Base-by-base conservation (phyloP, 2,888 invertebrate genomes). In the Caenorhabditis macrosperma region DNA sequence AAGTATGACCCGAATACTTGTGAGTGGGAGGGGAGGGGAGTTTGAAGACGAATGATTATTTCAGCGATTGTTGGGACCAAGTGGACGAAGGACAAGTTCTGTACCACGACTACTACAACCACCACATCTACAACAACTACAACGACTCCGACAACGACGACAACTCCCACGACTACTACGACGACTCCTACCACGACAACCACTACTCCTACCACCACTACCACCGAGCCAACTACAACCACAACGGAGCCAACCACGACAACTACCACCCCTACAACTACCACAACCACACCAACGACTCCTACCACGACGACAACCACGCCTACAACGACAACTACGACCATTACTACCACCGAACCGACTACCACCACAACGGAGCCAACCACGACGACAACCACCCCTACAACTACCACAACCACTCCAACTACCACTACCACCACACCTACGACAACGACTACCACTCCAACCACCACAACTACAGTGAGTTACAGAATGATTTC, bases 1-100 rank as follows among this genome's bases (percentile, higher is more conserved):
- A 68, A 68, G 10, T 68, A 68, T 48, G 57, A 68, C 26, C 68
- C 68, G 7, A 69, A 69, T 44, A 60, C 46, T 22, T 41, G 68
- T 68, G 26, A 44, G 66, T 17, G 15, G 17, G 35, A 15, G 9
- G 1, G 3, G 22, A 12, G 15, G 10, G 17, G 28, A 60, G n/a
- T n/a, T 28, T 33, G 28, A 30, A 9, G 33, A n/a, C 12, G 10
- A 4, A 15, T 15, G 5, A 9, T 5, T 9, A 9, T 38, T 64
- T 12, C 15, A 66, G 64, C 64, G 12, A 66, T 66, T 5, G 54
- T 54, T 38, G 52, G 54, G 0, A 9, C 33, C 26, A 66, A 66
- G 28, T 66, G 38, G 28, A 54, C 54, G 0, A 38, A 38, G 12
- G 38, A 38, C 2, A 38, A 38, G 38, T 38, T 9, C 15, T 38